Percentiles rank a stretch among this genome's conserved stretches.
These are phyloP conservation scores for Junonia oenone DNA, from an alignment of 2,888 invertebrate genomes.

Conservation along the genomic window DNA sequence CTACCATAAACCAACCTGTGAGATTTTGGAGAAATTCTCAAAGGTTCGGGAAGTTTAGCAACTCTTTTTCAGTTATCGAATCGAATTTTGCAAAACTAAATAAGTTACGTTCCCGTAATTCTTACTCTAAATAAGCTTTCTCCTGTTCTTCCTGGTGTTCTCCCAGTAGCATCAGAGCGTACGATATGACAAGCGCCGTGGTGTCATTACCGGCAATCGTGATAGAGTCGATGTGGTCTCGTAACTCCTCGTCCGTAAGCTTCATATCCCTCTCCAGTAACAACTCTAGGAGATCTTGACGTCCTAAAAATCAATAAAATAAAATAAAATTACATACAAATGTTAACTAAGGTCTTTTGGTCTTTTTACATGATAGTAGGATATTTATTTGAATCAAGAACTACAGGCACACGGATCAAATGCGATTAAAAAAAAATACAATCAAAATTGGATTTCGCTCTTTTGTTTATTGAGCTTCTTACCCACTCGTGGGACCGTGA, in stretches of 20 bases:
- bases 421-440: no score
- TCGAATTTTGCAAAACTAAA: no score
- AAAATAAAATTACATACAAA: neutral
- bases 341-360: neutral
- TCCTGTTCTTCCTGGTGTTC: slow-evolving; percentile 58
- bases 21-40: no score
- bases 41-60: no score
- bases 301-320: slow-evolving; percentile 18
- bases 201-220: slow-evolving; percentile 80
- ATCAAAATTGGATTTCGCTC: no score
- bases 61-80: no score
- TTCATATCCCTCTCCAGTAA: slow-evolving; percentile 62
- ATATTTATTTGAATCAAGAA: no score
- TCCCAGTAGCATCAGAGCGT: slow-evolving; percentile 65
- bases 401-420: no score
- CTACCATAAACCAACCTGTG: no score
- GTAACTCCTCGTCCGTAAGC: slow-evolving; percentile 75
- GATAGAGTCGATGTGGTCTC: slow-evolving; percentile 81
- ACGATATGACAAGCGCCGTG: slow-evolving; percentile 68
- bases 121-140: slow-evolving; percentile 52
- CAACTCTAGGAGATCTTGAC: slow-evolving; percentile 25
- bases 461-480: no score
- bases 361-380: neutral
- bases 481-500: no score
- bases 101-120: no score